Evolutionary conservation across 2,888 invertebrate genomes (phyloP), one percentile per base, ranked within the genome.

Genomic region (Sthenelais limicola): DNA sequence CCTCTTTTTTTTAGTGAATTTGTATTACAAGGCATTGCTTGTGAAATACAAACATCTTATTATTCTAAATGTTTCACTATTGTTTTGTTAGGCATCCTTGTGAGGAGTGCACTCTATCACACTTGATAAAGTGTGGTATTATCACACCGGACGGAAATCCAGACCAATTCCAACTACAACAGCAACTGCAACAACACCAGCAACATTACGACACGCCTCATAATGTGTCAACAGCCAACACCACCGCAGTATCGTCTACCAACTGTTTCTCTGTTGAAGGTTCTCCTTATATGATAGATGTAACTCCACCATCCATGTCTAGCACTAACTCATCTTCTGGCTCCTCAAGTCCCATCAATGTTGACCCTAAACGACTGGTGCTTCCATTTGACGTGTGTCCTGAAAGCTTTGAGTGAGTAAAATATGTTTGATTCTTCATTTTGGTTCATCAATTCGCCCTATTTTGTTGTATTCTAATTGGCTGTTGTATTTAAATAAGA

Each of bases 31-130:
- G n/a, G 12, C 47, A 15, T 43, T 18, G n/a, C 18, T 43, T 12
- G n/a, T 15, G 47, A 43, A 12, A 15, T 43, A 43, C 18, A 15
- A 43, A 43, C 12, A 43, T 43, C 18, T 43, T 12, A 12, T 18
- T 43, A 15, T 12, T 43, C 12, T 43, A 43, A 43, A 43, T 12
- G n/a, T 43, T 15, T 43, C 18, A 9, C 21, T 24, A 56, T 24
- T 69, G 15, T 76, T 21, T 73, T 76, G 79, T 49, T 75, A 87
- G 87, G 72, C 88, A 88, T 80, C 85, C 88, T 0, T 88, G 88
- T 84, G 88, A 88, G 79, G 88, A 88, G 77, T 88, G 87, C 79
- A 85, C 85, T 35, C 85, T 88, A 56, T 84, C 85, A 7, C 88
- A 88, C 74, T 83, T 88, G 83, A 86, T 88, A 66, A 86, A 87